A percentile compares a stretch with the other conserved stretches of the same genome.
Evolutionary conservation across 2,888 invertebrate genomes (phyloP).

Genomic region (Cryptus viduatorius): DNA sequence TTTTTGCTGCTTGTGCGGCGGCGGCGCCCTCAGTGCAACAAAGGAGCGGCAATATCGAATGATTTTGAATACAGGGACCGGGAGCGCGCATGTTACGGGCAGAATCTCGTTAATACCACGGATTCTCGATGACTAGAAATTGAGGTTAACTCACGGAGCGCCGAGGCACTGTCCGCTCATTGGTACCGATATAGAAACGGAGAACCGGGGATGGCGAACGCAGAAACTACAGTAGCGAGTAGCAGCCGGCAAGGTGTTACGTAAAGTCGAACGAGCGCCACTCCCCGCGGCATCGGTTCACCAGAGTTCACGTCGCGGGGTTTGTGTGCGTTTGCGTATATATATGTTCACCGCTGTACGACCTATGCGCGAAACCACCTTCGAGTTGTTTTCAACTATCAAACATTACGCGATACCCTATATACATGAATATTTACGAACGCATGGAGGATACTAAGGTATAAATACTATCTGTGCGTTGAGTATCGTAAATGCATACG

Average conservation of each 20-base stretch:
- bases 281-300: constrained; percentile 65
- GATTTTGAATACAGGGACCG: no score
- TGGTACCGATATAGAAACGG: constrained; percentile 22
- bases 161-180: background rate
- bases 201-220: constrained; percentile 34
- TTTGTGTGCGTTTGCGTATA: background rate
- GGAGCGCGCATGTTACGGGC: no score
- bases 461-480: no score
- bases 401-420: constrained; percentile 10
- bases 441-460: no score
- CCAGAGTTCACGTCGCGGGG: constrained; percentile 61
- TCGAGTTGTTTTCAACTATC: constrained; percentile 4
- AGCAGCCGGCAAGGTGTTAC: constrained; percentile 48
- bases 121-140: background rate
- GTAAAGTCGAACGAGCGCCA: constrained; percentile 66
- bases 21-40: no score
- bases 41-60: no score
- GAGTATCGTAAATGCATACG: no score
- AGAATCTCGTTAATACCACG: background rate
- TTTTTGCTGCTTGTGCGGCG: no score
- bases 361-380: constrained; percentile 38
- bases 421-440: background rate
- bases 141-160: background rate
- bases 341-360: constrained; percentile 23
- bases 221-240: constrained; percentile 53